Evolutionary conservation across 1,140 invertebrate species (phyloP).

Genomic region (Meloidogyne floridensis): DNA sequence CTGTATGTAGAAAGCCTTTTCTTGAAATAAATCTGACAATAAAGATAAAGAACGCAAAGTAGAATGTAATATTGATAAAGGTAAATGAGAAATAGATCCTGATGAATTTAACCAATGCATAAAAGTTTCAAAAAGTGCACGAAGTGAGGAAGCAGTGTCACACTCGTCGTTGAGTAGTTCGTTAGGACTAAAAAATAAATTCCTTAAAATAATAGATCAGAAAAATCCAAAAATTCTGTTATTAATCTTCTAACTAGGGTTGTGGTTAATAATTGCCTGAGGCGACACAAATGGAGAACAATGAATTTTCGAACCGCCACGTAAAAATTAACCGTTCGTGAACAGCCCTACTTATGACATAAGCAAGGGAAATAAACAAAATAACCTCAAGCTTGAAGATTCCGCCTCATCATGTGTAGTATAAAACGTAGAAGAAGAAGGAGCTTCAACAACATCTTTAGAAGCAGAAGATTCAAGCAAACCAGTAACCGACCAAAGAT

Average conservation of each 20-base stretch:
- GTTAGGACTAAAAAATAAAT: slow-evolving; percentile 38
- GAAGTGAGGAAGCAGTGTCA: slow-evolving; percentile 57
- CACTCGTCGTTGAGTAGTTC: slow-evolving; percentile 51
- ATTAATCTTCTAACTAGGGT: too few relatives aligned
- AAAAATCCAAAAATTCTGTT: too few relatives aligned
- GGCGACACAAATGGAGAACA: too few relatives aligned
- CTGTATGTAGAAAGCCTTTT: slow-evolving; percentile 42
- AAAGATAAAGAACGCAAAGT: slow-evolving; percentile 37
- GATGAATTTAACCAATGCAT: slow-evolving; percentile 51
- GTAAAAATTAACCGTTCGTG: too few relatives aligned
- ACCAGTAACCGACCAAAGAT: slow-evolving; percentile 44
- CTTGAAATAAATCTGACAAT: slow-evolving; percentile 61
- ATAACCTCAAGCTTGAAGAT: neutral
- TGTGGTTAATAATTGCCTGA: too few relatives aligned
- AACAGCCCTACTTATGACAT: too few relatives aligned
- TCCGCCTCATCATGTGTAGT: neutral
- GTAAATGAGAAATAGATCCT: neutral
- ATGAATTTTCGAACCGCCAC: too few relatives aligned
- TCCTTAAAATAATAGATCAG: too few relatives aligned
- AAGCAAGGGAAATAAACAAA: slow-evolving; percentile 13
- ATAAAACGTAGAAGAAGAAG: neutral
- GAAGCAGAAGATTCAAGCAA: slow-evolving; percentile 21
- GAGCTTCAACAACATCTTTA: neutral
- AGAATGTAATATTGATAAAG: slow-evolving; percentile 26
- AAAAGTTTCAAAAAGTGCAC: slow-evolving; percentile 60